Percentiles rank a stretch among this genome's conserved stretches.
Evolutionary conservation across 2,113 vertebrate species (phyloP).

Genomic region (Heptranchias perlo): DNA sequence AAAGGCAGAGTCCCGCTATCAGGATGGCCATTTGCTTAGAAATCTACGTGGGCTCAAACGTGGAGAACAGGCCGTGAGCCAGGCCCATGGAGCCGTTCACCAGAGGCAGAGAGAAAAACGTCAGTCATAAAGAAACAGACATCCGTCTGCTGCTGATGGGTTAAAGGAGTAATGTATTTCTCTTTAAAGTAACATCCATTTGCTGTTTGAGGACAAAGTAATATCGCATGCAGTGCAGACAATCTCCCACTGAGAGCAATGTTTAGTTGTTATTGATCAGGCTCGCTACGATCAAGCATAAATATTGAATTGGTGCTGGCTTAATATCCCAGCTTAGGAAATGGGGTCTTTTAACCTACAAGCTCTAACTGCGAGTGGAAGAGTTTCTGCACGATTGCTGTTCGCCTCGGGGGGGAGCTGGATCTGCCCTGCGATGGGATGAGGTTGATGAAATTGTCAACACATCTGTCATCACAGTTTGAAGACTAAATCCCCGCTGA

Average conservation of each 20-base stretch:
- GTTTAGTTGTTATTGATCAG: conserved; percentile 26
- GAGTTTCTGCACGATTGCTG: background rate
- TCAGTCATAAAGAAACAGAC: background rate
- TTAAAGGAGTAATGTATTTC: background rate
- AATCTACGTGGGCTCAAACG: background rate
- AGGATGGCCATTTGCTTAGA: background rate
- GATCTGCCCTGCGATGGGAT: background rate
- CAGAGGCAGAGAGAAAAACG: background rate
- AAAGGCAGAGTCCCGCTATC: background rate
- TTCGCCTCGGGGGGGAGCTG: background rate
- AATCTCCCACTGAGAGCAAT: conserved; percentile 2
- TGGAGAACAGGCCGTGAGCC: background rate
- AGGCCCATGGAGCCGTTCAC: background rate
- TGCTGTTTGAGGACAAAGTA: background rate
- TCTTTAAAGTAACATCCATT: background rate
- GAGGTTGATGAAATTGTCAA: conserved; percentile 34
- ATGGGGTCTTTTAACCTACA: conserved; percentile 32
- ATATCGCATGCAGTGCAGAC: background rate
- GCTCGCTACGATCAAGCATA: background rate
- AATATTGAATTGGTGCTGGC: conserved; percentile 27
- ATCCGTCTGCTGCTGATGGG: background rate
- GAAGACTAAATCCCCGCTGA: background rate
- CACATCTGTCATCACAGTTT: conserved; percentile 30
- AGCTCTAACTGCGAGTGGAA: background rate
- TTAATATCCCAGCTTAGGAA: conserved; percentile 1